Evolutionary conservation across 1,140 invertebrate genomes (phyloP).

Genomic region (Sinella curviseta): DNA sequence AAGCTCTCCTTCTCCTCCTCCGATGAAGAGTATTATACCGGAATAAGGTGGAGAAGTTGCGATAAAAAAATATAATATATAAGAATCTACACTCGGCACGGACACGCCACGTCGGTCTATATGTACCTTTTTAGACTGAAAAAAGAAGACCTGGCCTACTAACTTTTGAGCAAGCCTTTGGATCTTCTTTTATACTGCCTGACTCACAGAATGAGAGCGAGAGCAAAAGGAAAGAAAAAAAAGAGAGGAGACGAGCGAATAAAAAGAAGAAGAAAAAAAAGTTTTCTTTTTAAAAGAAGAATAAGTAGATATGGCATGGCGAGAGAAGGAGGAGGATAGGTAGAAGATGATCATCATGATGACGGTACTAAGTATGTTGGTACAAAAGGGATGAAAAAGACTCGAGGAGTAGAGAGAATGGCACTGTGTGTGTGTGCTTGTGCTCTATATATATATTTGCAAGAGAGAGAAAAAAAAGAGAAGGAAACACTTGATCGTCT

Average conservation of each 20-base stretch:
- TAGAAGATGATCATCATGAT: background rate
- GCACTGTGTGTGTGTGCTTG: no score
- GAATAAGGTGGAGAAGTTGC: no score
- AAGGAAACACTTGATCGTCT: background rate
- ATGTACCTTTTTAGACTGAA: background rate
- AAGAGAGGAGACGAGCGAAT: background rate
- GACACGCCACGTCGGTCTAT: background rate
- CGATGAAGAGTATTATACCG: no score
- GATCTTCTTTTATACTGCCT: background rate
- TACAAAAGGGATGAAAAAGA: background rate
- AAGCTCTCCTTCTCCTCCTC: no score
- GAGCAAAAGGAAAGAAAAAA: background rate
- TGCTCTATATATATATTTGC: no score
- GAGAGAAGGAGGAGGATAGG: background rate
- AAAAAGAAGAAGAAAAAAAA: background rate
- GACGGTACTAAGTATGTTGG: background rate
- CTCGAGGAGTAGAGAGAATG: background rate
- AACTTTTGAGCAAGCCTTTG: background rate
- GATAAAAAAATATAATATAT: no score
- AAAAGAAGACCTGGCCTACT: background rate
- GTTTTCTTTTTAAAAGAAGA: background rate
- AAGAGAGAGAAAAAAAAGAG: background rate
- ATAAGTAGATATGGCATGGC: background rate
- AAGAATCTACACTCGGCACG: no score
- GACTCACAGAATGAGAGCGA: background rate